Evolutionary conservation across 2,797 vertebrate species (phyloP), one percentile per base, ranked within the genome.

Genomic region (Chiroxiphia lanceolata): DNA sequence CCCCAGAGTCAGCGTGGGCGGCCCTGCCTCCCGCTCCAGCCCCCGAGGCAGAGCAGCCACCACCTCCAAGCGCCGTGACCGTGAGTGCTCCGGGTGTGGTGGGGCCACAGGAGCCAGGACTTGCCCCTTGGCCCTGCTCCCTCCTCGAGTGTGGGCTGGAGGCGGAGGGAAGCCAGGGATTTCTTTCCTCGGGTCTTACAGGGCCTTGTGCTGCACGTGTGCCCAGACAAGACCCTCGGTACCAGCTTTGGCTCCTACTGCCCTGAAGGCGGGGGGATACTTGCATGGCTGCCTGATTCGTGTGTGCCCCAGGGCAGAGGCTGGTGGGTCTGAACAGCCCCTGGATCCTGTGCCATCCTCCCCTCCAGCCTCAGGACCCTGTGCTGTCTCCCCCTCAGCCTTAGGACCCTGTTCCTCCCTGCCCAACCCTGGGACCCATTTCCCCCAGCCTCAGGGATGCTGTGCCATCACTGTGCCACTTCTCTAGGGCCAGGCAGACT

Each of bases 1-100:
- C 97, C 57, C 97, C 97, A 0, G 98, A 98, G 91, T 97, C 96
- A 0, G 80, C 84, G 13, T 98, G 98, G 98, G 96, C 96, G 95
- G 96, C 97, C 60, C 59, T 95, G 50, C 48, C 90, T 22, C 69
- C 64, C 0, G 0, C 64, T 29, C 29, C 12, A 1, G 68, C 25
- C 23, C 45, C 25, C 0, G 27, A 42, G 36, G 31, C 53, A 42
- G 68, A 91, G 78, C 93, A 56, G 68, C 50, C 15, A 0, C 16
- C 80, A 0, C 15, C 80, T 15, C 56, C 18, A 4, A 63, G 83
- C 6, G 0, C 54, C 2, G 5, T 34, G 36, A 83, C 71, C 0
- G 97, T 97, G 94, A 97, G 96, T 95, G 81, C 53, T 18, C 4
- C 0, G 4, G 50, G 86, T 40, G 42, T 2, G 0, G 15, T 12